Evolutionary conservation across 2,797 vertebrate species (phyloP), one percentile per base, ranked within the genome.

Genomic region (Alauda arvensis): DNA sequence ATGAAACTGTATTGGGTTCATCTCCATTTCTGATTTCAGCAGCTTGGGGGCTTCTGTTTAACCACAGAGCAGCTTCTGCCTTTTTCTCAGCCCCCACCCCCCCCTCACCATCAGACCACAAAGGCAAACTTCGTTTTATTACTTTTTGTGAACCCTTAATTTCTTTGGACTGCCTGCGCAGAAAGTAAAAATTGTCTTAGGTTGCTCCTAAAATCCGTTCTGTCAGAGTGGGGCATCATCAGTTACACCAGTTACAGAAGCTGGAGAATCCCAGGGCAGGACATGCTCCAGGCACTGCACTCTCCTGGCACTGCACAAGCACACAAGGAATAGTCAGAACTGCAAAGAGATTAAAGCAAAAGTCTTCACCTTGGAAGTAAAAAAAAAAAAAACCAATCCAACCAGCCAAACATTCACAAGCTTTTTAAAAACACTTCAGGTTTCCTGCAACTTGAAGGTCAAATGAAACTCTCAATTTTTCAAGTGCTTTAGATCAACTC

Each of bases 31-130:
- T 15, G 20, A 14, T 68, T 46, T 65, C 55, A 33, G 29, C 5
- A 79, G 51, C 46, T 18, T 51, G 40, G 15, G 53, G 42, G 43
- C 66, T 83, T 61, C n/a, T 6, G 6, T 49, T 55, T 33, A 62
- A 16, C 9, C 19, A 79, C 0, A 0, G 9, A 76, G 24, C 34
- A 70, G 46, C 69, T 80, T 6, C 42, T 2, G 0, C 10, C 19
- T 62, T 37, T 19, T 77, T 34, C 45, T 76, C 45, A 69, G 21
- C 10, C 14, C 21, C 63, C 18, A 34, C 40, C 40, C 8, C 4
- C 18, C 39, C 8, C 19, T 59, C 28, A 51, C 48, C 55, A 72
- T 18, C 34, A 39, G 3, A 10, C 12, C 72, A 81, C 31, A 69
- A 80, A 80, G 29, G 11, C 5, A 3, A 77, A 60, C 14, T 69